These are phyloP conservation scores for Sarotherodon lohbergeri DNA, from an alignment of 2,113 vertebrate genomes.

Conservation along the genomic window DNA sequence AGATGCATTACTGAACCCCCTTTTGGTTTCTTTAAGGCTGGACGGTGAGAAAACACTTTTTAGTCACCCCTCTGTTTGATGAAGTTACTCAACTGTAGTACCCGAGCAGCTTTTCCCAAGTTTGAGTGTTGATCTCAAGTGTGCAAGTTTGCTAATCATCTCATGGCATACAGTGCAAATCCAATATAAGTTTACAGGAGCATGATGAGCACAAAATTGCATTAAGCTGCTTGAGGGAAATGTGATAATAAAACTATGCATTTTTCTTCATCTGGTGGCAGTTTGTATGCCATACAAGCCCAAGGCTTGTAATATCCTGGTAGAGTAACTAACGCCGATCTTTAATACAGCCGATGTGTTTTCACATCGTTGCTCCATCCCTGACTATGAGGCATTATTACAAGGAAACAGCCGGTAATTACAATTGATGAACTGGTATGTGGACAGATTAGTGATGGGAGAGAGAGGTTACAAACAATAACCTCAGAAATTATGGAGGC, in stretches of 20 bases:
- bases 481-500: background rate
- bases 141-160: slow-evolving; percentile 5
- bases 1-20: slow-evolving; percentile 49
- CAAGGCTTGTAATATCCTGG: slow-evolving; percentile 2
- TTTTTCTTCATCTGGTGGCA: slow-evolving; percentile 14
- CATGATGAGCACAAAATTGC: background rate
- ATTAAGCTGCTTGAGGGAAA: slow-evolving; percentile 21
- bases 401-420: background rate
- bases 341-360: background rate
- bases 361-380: background rate
- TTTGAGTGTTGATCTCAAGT: background rate
- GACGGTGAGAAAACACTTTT: slow-evolving; percentile 4
- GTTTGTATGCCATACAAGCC: background rate
- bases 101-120: background rate
- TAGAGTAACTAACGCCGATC: slow-evolving; percentile 7
- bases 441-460: background rate
- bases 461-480: background rate
- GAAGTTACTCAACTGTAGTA: background rate
- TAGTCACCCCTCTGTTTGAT: background rate
- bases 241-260: background rate
- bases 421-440: background rate
- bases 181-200: slow-evolving; percentile 9
- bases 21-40: slow-evolving; percentile 30
- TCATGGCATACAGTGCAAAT: background rate
- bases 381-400: background rate